Conservation (phyloP, 2,797 vertebrate species). For the Pagetopsis macropterus region DNA sequence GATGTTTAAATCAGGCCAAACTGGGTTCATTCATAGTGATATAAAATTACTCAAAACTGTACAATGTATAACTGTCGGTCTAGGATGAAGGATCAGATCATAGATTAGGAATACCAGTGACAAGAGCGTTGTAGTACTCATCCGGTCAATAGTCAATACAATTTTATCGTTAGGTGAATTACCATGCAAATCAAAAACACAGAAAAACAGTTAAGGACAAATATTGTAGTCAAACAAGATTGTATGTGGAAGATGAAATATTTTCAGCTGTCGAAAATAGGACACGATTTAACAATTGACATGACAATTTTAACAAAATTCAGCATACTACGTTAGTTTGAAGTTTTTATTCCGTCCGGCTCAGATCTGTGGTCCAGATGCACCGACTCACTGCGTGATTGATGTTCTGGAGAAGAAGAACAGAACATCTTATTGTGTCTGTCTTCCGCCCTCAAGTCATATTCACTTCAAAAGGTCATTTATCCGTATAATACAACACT, state of each 20-base stretch:
- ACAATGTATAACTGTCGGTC: constrained; percentile 6
- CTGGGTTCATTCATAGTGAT: neutral
- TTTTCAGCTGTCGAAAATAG: neutral
- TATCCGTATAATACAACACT: constrained; percentile 3
- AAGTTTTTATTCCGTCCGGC: constrained; percentile 2
- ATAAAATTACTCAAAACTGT: constrained; percentile 4
- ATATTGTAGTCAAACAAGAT: neutral
- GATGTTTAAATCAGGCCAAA: constrained; percentile 1
- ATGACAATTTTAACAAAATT: neutral
- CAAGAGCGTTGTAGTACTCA: neutral
- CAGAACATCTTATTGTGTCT: constrained; percentile 25
- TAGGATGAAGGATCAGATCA: neutral
- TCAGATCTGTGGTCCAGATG: constrained; percentile 58
- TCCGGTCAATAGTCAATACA: neutral
- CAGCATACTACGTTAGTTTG: neutral
- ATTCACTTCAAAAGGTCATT: constrained; percentile 48
- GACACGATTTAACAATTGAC: neutral
- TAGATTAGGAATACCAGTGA: neutral
- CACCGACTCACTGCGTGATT: constrained; percentile 36
- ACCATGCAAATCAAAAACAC: neutral
- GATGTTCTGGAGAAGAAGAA: constrained; percentile 43
- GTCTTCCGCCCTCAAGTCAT: constrained; percentile 27
- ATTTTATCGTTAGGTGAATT: neutral
- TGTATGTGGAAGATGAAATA: neutral
- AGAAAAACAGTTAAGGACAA: neutral